Percentiles rank a stretch among this genome's conserved stretches.
Conservation (phyloP, 35 echinoderm and acorn worm genomes). For the Ophiothrix spiculata region DNA sequence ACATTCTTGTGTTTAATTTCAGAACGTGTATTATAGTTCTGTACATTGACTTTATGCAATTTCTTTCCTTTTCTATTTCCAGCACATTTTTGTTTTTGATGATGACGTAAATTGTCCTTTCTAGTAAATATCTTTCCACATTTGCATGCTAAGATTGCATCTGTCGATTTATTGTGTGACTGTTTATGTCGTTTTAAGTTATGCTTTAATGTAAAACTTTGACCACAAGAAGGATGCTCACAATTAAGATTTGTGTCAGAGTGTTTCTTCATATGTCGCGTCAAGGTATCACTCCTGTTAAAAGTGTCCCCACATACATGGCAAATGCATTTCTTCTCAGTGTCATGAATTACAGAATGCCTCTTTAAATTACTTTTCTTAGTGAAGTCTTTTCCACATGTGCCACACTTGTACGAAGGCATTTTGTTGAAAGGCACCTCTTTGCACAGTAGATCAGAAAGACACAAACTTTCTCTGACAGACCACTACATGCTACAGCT, state of each 20-base stretch:
- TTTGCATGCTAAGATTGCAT: no score
- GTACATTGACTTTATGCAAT: background rate
- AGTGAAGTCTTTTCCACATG: background rate
- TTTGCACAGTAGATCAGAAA: no score
- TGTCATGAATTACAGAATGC: background rate
- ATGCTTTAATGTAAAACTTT: background rate
- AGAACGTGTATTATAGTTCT: no score
- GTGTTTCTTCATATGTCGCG: background rate
- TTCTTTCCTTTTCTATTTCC: no score
- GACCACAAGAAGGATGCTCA: background rate
- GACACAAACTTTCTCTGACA: background rate
- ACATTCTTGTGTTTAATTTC: background rate
- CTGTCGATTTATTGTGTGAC: background rate
- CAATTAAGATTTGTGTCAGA: background rate
- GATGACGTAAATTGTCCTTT: background rate
- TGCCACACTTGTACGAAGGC: background rate
- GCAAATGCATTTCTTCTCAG: background rate
- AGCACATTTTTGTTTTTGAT: no score
- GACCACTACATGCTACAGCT: background rate
- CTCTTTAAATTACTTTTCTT: background rate
- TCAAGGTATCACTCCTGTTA: background rate
- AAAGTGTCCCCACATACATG: background rate
- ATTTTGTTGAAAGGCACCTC: background rate
- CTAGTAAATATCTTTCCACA: background rate
- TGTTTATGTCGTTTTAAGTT: background rate